phyloP scores from a whole-genome alignment of 2,888 invertebrate genomes.

The Leptopilina syphax region DNA sequence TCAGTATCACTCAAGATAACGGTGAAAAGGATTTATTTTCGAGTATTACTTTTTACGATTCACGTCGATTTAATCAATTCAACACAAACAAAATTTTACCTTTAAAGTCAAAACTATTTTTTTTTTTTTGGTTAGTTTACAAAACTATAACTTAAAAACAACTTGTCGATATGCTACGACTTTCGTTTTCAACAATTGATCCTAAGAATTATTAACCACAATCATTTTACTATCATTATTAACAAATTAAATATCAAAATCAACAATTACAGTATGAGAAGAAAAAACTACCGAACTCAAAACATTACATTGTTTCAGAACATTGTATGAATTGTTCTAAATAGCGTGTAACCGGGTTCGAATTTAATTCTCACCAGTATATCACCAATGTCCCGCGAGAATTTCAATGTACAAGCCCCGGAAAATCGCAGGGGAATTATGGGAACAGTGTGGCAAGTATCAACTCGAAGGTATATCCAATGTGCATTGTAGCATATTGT shows the following conservation, averaged over 20 bases:
- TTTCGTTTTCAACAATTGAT: too few relatives aligned
- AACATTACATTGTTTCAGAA: conserved; percentile 21
- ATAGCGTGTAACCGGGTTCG: conserved; percentile 45
- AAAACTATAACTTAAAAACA: too few relatives aligned
- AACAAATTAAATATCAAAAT: too few relatives aligned
- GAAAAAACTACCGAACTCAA: not conserved
- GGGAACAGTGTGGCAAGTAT: conserved; percentile 69
- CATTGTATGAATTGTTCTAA: conserved; percentile 37
- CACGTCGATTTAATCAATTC: too few relatives aligned
- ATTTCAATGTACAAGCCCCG: conserved; percentile 57
- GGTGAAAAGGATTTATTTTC: not conserved
- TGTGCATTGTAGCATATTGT: conserved; percentile 73
- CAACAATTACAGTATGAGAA: too few relatives aligned
- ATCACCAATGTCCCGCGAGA: conserved; percentile 65
- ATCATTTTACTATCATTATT: too few relatives aligned
- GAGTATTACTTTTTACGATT: too few relatives aligned
- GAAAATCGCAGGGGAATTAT: conserved; percentile 71
- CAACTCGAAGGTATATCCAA: conserved; percentile 70
- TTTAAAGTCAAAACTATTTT: too few relatives aligned
- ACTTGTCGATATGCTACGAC: too few relatives aligned
- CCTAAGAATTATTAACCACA: too few relatives aligned
- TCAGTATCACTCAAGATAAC: not conserved
- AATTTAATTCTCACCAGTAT: conserved; percentile 68
- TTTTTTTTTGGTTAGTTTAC: too few relatives aligned
- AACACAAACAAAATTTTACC: too few relatives aligned